These are phyloP conservation scores for Sebastes umbrosus DNA, from an alignment of 2,797 vertebrate species.

Conservation along the genomic window DNA sequence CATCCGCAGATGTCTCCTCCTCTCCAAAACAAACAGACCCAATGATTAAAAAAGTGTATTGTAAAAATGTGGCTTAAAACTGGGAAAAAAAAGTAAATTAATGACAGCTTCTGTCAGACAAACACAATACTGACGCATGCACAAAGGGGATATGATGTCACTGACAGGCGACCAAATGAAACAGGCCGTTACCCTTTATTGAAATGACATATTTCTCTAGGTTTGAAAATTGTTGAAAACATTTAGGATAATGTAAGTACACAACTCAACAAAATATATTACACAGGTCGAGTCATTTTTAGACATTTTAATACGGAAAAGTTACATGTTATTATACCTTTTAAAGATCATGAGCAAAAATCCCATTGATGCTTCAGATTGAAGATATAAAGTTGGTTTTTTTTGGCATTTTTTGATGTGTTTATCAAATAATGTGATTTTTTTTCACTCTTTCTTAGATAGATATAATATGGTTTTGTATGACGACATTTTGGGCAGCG, in stretches of 20 bases:
- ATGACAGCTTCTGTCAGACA: not conserved
- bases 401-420: too few relatives aligned
- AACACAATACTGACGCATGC: not conserved
- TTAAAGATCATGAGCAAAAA: not conserved
- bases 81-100: not conserved
- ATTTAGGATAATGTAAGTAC: not conserved
- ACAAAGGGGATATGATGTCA: not conserved
- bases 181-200: accelerated
- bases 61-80: too few relatives aligned
- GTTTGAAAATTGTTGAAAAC: not conserved
- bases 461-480: not conserved
- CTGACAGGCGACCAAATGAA: too few relatives aligned
- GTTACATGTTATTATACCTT: not conserved
- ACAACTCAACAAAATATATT: not conserved
- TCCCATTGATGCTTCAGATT: not conserved
- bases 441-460: accelerated
- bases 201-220: too few relatives aligned
- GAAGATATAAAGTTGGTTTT: not conserved
- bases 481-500: not conserved
- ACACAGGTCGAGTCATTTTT: accelerated
- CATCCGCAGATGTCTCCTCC: too few relatives aligned
- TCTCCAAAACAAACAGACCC: too few relatives aligned
- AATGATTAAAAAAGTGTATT: not conserved
- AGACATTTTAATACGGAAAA: not conserved
- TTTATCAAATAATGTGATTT: not conserved